A percentile compares a stretch with the other conserved stretches of the same genome.
These are phyloP conservation scores for Hylia prasina DNA, from an alignment of 2,113 vertebrate genomes.

Conservation along the genomic window DNA sequence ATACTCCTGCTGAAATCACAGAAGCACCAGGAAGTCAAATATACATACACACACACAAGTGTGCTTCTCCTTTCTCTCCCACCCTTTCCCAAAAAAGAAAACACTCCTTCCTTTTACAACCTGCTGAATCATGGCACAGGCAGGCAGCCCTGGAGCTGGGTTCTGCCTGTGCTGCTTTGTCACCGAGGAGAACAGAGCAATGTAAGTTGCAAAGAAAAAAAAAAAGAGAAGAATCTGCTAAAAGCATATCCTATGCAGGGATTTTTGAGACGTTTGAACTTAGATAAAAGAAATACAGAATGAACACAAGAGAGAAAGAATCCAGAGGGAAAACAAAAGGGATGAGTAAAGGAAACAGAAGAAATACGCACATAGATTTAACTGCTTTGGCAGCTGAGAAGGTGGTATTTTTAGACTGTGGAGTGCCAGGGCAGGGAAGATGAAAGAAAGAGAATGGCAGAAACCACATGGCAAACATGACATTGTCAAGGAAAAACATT, in stretches of 20 bases:
- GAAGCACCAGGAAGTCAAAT: neutral
- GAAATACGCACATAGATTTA: neutral
- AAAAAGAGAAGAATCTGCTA: neutral
- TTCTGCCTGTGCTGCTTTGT: constrained; percentile 43
- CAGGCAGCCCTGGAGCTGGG: neutral
- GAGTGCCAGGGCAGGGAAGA: neutral
- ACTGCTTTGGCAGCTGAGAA: neutral
- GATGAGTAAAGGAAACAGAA: neutral
- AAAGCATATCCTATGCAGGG: neutral
- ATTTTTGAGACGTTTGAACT: neutral
- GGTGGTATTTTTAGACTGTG: constrained; percentile 13
- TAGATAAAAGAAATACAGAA: neutral
- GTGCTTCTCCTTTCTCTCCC: neutral
- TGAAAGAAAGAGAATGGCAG: neutral
- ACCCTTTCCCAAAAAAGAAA: constrained; percentile 40
- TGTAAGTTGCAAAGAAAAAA: neutral
- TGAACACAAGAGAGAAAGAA: neutral
- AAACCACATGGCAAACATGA: neutral
- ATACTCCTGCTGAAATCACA: neutral
- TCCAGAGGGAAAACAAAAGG: neutral
- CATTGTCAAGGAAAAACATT: neutral
- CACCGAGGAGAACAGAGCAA: neutral
- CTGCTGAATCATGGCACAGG: constrained; percentile 59
- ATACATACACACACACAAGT: neutral
- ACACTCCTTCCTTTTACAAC: constrained; percentile 48